Conservation (phyloP, 2,113 vertebrate species). For the Podarcis raffonei region DNA sequence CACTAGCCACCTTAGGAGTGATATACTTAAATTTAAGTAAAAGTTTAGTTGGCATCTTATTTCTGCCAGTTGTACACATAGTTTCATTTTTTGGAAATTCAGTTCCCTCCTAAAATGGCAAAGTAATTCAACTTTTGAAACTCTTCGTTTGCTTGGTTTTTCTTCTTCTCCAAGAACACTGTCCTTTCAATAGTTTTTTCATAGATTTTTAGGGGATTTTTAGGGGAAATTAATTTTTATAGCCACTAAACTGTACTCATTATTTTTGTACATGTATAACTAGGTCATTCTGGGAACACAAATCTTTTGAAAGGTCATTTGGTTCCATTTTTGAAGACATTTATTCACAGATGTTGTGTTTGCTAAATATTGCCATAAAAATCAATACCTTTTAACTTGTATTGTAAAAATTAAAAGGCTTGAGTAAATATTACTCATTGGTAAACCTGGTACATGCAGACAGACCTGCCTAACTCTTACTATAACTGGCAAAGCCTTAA, state of each 20-base stretch:
- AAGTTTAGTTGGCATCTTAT: not conserved
- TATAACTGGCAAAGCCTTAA: not conserved
- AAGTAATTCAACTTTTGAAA: constrained; percentile 21
- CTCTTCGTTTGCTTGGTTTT: constrained; percentile 15
- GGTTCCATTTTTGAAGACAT: constrained; percentile 56
- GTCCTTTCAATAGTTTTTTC: constrained; percentile 58
- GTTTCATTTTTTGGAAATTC: constrained; percentile 34
- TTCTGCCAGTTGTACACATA: constrained; percentile 39
- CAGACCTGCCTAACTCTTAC: not conserved
- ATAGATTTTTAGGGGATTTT: constrained; percentile 80
- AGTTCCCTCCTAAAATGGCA: constrained; percentile 45
- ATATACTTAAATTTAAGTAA: constrained; percentile 24
- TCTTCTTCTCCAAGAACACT: constrained; percentile 27
- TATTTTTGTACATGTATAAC: constrained; percentile 77
- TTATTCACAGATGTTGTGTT: constrained; percentile 41
- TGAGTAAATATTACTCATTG: constrained; percentile 34
- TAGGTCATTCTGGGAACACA: constrained; percentile 50
- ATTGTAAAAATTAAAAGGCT: not conserved
- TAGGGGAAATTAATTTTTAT: constrained; percentile 76
- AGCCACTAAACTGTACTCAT: constrained; percentile 76
- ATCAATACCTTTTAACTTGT: constrained; percentile 36
- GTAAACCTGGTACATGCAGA: not conserved
- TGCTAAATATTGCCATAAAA: constrained; percentile 44
- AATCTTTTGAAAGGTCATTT: constrained; percentile 27
- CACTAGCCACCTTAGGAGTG: constrained; percentile 32